Percentiles rank a stretch among this genome's conserved stretches.
Evolutionary conservation across 2,888 invertebrate species (phyloP).

Genomic region (Eupithecia subumbrata): DNA sequence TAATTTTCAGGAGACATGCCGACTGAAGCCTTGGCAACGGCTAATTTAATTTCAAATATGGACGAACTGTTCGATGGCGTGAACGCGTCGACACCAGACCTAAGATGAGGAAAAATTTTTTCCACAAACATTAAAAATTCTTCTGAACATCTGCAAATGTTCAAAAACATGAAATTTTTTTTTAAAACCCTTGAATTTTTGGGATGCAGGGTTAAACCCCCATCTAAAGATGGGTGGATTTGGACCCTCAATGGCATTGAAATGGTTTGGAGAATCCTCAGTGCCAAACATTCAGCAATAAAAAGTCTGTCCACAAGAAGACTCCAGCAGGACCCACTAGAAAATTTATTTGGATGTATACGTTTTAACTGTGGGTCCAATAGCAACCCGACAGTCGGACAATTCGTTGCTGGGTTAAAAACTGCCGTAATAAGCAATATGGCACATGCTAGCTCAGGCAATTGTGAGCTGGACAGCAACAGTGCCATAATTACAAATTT

Average conservation of each 20-base stretch:
- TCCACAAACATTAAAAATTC: too few species aligned
- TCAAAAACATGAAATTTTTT: not conserved
- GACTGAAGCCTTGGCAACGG: too few species aligned
- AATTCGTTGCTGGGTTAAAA: conserved; percentile 41
- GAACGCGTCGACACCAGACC: too few species aligned
- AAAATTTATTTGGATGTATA: conserved; percentile 27
- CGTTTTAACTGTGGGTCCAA: conserved; percentile 43
- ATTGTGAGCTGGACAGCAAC: too few species aligned
- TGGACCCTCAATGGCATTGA: conserved; percentile 44
- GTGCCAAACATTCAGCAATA: conserved; percentile 24
- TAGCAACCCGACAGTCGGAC: conserved; percentile 42
- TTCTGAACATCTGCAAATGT: too few species aligned
- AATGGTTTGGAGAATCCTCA: conserved; percentile 26
- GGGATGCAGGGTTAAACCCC: conserved; percentile 34
- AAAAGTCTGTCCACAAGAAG: conserved; percentile 43
- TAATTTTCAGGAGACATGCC: too few species aligned
- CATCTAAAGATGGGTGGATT: conserved; percentile 47
- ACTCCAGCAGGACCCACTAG: conserved; percentile 45
- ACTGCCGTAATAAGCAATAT: not conserved
- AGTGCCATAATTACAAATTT: too few species aligned
- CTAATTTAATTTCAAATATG: too few species aligned
- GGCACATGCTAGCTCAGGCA: not conserved
- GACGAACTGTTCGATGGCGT: too few species aligned
- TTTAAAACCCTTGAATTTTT: conserved; percentile 32
- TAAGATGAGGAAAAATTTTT: too few species aligned